phyloP scores from a whole-genome alignment of 2,888 invertebrate genomes.

The Apodemia mormo region DNA sequence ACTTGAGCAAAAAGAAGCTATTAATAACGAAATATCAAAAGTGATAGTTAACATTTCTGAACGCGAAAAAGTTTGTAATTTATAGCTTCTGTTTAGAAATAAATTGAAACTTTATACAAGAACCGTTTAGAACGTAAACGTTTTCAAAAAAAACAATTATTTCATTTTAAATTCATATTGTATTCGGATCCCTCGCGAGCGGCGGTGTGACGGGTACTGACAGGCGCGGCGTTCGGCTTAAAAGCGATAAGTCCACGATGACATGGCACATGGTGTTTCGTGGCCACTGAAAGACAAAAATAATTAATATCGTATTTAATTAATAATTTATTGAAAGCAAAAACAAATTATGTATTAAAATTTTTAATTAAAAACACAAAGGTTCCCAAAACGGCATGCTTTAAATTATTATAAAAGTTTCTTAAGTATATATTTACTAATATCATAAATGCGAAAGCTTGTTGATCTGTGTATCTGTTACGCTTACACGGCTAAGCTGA shows the following conservation, averaged over 20 bases:
- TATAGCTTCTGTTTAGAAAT: not conserved
- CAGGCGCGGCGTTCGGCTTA: constrained; percentile 46
- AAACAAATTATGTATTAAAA: too few species aligned
- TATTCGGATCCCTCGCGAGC: constrained; percentile 40
- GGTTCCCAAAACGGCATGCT: too few species aligned
- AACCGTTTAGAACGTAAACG: constrained; percentile 31
- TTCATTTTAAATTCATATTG: constrained; percentile 44
- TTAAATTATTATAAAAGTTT: too few species aligned
- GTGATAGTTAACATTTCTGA: too few species aligned
- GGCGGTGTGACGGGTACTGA: constrained; percentile 54
- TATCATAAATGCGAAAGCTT: too few species aligned
- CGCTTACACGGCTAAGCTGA: too few species aligned
- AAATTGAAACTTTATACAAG: constrained; percentile 22
- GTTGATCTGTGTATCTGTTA: too few species aligned
- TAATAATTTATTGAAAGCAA: too few species aligned
- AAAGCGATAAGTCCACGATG: constrained; percentile 58
- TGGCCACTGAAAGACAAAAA: constrained; percentile 37
- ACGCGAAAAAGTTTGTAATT: not conserved
- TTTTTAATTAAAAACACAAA: too few species aligned
- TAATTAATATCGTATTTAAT: constrained; percentile 20
- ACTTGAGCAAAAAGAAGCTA: too few species aligned
- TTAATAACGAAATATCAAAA: too few species aligned
- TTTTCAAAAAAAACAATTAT: constrained; percentile 38
- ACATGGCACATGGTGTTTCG: constrained; percentile 57
- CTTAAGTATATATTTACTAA: too few species aligned